Base-by-base conservation (phyloP, 2,888 invertebrate genomes). In the Lampropteryx suffumata region DNA sequence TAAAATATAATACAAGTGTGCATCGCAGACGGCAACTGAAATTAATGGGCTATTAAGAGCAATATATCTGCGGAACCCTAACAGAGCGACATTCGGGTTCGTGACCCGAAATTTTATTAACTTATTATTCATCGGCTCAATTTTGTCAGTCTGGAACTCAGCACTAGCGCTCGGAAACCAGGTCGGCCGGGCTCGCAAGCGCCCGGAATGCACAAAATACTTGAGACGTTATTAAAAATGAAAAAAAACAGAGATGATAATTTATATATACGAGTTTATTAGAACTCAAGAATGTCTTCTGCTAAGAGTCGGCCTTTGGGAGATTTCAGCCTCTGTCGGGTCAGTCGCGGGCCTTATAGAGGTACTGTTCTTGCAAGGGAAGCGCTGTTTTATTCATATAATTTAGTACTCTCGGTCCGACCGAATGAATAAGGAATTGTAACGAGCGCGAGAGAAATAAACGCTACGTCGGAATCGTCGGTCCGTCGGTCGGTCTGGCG, bases 21-120 rank as follows among this genome's bases (percentile, higher is more conserved):
- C 48, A 50, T 26, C 47, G 50, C 54, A 48, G 56, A 39, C 50
- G 51, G 50, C 53, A 46, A 50, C 60, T 53, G 55, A 50, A 61
- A 67, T 56, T 55, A 65, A 67, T 65, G 64, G 58, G 40, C 64
- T 61, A 63, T 67, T 62, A 55, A 62, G 41, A 40, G 50, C 51
- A 46, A 55, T 57, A 58, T 54, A 49, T 46, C 59, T 36, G 32
- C 40, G 52, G 37, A 39, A 26, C 54, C 48, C 29, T 53, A 40
- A 52, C 55, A 53, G 46, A 54, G 48, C 51, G 45, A 53, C 53
- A 49, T 48, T 59, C 56, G 51, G 40, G 57, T 48, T 58, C 69
- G 68, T 71, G 70, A 71, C 63, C 55, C 39, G 67, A 57, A 66
- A 62, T 51, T 58, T 48, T 57, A 65, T 63, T 39, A 53, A 54